Conservation (phyloP, 2,888 invertebrate species). For the Nycteola revayana region DNA sequence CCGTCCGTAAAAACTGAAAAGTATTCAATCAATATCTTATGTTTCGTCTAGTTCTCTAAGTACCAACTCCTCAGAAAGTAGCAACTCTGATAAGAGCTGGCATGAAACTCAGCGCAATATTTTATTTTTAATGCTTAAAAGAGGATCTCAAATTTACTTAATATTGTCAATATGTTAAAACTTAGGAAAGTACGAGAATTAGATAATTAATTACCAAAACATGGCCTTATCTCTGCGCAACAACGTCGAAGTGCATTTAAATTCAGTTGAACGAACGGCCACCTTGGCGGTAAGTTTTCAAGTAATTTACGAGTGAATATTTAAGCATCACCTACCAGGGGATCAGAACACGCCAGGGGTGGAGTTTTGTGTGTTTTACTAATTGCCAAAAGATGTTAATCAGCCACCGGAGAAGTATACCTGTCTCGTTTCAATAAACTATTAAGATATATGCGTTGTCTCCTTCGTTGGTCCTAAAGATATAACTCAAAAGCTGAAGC, state of each 20-base stretch:
- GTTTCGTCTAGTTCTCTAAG: too few relatives aligned
- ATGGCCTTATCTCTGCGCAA: constrained; percentile 58
- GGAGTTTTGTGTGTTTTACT: constrained; percentile 85
- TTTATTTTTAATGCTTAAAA: too few relatives aligned
- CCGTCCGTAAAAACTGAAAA: too few relatives aligned
- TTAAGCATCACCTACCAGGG: constrained; percentile 80
- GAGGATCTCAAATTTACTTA: too few relatives aligned
- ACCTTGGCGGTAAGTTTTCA: constrained; percentile 78
- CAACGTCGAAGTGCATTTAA: constrained; percentile 66
- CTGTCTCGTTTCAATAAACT: constrained; percentile 42
- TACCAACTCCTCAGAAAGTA: too few relatives aligned
- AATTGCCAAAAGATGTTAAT: constrained; percentile 84
- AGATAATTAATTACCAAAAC: constrained; percentile 31
- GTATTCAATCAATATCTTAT: too few relatives aligned
- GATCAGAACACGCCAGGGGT: constrained; percentile 78
- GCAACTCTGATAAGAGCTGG: too few relatives aligned
- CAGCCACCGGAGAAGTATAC: constrained; percentile 64
- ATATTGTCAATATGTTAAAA: too few relatives aligned
- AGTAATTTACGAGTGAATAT: constrained; percentile 80
- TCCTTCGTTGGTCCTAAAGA: constrained; percentile 55
- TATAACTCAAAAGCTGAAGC: constrained; percentile 77
- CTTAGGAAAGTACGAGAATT: too few relatives aligned
- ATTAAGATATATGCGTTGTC: constrained; percentile 35
- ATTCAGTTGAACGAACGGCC: constrained; percentile 60
- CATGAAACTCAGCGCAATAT: too few relatives aligned